phyloP scores from a whole-genome alignment of 1,140 invertebrate genomes.

The Bacillus rossius region DNA sequence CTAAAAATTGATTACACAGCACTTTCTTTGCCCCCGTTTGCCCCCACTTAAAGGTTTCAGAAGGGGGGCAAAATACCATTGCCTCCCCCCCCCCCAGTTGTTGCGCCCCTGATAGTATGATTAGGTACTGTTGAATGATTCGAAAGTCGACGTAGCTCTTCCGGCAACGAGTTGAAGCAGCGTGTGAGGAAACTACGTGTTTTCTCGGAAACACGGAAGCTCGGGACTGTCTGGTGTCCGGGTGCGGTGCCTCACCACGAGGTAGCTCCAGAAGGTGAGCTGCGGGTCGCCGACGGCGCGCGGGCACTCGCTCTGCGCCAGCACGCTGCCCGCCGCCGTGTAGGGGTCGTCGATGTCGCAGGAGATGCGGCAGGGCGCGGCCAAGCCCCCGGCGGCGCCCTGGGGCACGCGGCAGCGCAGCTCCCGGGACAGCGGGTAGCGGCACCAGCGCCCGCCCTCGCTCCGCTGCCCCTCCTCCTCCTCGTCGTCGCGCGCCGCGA shows the following conservation, averaged over 20 bases:
- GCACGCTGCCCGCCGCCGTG: slow-evolving; percentile 45
- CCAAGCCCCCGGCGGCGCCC: slow-evolving; percentile 36
- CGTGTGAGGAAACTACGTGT: too few relatives aligned
- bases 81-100: too few relatives aligned
- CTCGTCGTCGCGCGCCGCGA: slow-evolving; percentile 40
- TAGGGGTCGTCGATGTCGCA: slow-evolving; percentile 64
- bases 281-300: slow-evolving; percentile 53
- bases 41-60: too few relatives aligned
- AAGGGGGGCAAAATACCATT: too few relatives aligned
- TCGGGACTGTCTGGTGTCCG: too few relatives aligned
- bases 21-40: too few relatives aligned
- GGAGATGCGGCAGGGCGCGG: slow-evolving; percentile 51
- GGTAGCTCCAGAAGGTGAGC: slow-evolving; percentile 64
- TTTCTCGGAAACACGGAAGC: too few relatives aligned
- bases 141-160: too few relatives aligned
- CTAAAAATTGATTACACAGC: too few relatives aligned
- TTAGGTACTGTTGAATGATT: too few relatives aligned
- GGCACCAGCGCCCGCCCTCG: slow-evolving; percentile 45
- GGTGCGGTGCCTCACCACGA: slow-evolving; percentile 45
- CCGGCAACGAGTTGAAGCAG: too few relatives aligned
- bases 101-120: too few relatives aligned
- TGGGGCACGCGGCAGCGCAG: slow-evolving; percentile 52
- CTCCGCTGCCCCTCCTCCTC: slow-evolving; percentile 37
- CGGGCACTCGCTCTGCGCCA: slow-evolving; percentile 58
- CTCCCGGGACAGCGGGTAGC: slow-evolving; percentile 48